Evolutionary conservation across 64 coral and sea anemone genomes (phyloP).

Genomic region (Montipora efflorescens): DNA sequence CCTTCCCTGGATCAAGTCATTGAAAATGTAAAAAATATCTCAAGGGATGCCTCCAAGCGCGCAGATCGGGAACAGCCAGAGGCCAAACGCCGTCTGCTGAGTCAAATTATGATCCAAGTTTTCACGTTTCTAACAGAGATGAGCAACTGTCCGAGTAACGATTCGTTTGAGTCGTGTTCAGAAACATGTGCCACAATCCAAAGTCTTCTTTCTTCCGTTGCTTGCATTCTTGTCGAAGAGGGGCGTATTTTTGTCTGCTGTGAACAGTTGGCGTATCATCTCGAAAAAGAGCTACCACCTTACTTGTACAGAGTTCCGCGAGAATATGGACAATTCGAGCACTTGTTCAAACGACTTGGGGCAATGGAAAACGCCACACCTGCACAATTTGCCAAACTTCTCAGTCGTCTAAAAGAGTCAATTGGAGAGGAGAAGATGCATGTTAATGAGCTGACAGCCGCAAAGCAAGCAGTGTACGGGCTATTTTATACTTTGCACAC

Average conservation of each 20-base stretch:
- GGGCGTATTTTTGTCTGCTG: constrained; percentile 82
- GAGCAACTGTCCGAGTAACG: background rate
- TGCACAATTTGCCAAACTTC: constrained; percentile 75
- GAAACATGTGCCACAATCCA: background rate
- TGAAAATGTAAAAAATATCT: constrained; percentile 59
- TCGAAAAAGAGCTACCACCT: constrained; percentile 63
- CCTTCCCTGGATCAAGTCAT: constrained; percentile 76
- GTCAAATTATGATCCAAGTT: constrained; percentile 66
- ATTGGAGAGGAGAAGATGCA: constrained; percentile 65
- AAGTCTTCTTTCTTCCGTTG: constrained; percentile 13
- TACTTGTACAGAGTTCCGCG: constrained; percentile 88
- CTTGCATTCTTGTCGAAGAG: constrained; percentile 84
- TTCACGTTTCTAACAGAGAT: constrained; percentile 58
- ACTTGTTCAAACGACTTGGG: constrained; percentile 88
- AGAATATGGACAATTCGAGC: constrained; percentile 72
- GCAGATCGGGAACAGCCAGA: constrained; percentile 44
- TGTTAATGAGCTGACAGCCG: constrained; percentile 61
- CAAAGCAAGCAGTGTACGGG: constrained; percentile 69
- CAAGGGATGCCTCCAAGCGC: constrained; percentile 31
- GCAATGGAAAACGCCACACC: constrained; percentile 77
- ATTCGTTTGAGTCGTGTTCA: background rate
- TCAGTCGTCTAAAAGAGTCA: constrained; percentile 37
- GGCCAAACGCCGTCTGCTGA: constrained; percentile 28
- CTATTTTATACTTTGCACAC: constrained; percentile 64
- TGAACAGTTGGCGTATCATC: constrained; percentile 76